Conservation (phyloP, 2,888 invertebrate species). For the Phragmatobia fuliginosa region DNA sequence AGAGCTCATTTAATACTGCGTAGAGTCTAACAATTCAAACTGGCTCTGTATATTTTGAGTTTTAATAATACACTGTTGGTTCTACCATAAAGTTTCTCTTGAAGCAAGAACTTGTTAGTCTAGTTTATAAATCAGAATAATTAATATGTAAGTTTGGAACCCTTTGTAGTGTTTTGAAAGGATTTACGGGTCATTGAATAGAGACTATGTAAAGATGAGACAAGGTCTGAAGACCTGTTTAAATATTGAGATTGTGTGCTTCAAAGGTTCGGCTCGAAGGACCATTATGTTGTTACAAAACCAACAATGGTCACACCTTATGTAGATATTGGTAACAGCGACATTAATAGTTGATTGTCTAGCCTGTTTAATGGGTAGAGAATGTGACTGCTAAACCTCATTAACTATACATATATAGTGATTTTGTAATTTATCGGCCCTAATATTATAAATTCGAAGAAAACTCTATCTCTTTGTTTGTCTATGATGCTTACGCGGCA, state of each 20-base stretch:
- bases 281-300: neutral
- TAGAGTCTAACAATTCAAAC: neutral
- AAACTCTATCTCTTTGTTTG: too few species aligned
- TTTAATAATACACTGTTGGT: neutral
- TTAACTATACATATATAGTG: too few species aligned
- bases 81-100: neutral
- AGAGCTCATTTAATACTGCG: neutral
- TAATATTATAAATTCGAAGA: too few species aligned
- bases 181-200: neutral
- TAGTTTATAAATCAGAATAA: slow-evolving; percentile 11
- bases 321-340: neutral
- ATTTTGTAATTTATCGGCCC: too few species aligned
- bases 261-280: neutral
- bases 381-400: neutral
- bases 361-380: neutral
- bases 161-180: slow-evolving; percentile 2
- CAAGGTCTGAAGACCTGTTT: neutral
- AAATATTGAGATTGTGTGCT: slow-evolving; percentile 7
- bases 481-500: too few species aligned
- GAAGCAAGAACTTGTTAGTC: neutral
- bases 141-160: slow-evolving; percentile 12
- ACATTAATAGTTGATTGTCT: neutral
- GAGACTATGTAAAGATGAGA: neutral
- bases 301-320: neutral
- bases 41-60: neutral